Evolutionary conservation across 2,888 invertebrate genomes (phyloP).

Genomic region (Lepidochitona cinerea): DNA sequence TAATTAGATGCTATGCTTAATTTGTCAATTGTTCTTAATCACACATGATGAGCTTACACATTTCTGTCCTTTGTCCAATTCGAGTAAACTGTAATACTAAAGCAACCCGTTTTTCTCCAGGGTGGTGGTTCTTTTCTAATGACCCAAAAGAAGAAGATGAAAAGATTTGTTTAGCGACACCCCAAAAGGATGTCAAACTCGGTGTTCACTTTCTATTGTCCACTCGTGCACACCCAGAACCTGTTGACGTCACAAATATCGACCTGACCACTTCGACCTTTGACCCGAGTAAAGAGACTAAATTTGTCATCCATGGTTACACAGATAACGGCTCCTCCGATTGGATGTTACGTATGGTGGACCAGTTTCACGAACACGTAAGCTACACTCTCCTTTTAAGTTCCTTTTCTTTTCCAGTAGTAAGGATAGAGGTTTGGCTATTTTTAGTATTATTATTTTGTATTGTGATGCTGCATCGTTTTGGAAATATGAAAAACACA

Average conservation of each 20-base stretch:
- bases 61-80: no score
- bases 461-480: no score
- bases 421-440: no score
- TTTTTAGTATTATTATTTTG: no score
- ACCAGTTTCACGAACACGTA: neutral
- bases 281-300: neutral
- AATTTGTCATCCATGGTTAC: conserved; percentile 1
- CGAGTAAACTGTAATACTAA: no score
- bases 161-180: neutral
- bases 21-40: no score
- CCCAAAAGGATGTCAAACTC: neutral
- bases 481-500: no score
- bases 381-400: no score
- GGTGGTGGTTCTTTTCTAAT: neutral
- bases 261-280: neutral
- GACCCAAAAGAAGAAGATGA: neutral
- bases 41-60: no score
- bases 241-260: neutral
- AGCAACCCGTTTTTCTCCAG: no score
- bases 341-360: neutral
- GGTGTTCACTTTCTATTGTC: neutral
- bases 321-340: neutral
- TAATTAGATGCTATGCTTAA: no score
- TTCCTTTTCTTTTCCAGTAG: no score
- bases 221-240: neutral